Percentiles rank a stretch among this genome's conserved stretches.
Conservation (phyloP, 2,797 vertebrate species). For the Threskiornis aethiopicus region DNA sequence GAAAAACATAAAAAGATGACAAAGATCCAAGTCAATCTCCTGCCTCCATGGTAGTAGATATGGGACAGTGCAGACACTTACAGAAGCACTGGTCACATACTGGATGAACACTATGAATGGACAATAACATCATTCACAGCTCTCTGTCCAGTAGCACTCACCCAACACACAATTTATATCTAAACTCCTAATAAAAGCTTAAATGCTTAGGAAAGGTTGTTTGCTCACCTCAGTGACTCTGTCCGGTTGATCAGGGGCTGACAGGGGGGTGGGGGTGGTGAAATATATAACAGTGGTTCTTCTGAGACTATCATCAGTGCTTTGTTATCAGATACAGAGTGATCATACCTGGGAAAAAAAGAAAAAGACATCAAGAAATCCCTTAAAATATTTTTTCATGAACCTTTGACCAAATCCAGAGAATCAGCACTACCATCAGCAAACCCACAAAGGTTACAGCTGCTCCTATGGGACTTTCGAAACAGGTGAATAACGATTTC, state of each 20-base stretch:
- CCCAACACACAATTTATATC: neutral
- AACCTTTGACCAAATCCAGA: neutral
- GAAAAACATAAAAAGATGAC: neutral
- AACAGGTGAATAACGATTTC: neutral
- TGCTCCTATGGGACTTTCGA: neutral
- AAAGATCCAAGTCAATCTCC: neutral
- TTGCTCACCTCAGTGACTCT: slow-evolving; percentile 89
- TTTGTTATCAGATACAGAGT: slow-evolving; percentile 81
- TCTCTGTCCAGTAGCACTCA: neutral
- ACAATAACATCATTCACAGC: neutral
- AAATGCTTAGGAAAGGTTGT: neutral
- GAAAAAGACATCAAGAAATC: neutral
- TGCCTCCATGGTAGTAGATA: neutral
- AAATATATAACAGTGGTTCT: slow-evolving; percentile 83
- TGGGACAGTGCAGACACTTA: neutral
- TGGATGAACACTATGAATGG: neutral
- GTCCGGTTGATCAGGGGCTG: slow-evolving; percentile 89
- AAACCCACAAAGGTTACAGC: neutral
- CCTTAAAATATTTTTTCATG: neutral
- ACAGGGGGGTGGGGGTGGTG: slow-evolving; percentile 82
- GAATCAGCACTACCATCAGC: neutral
- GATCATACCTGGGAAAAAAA: slow-evolving; percentile 72
- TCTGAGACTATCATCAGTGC: slow-evolving; percentile 92
- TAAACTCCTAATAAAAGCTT: neutral
- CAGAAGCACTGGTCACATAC: neutral